Evolutionary conservation across 2,113 vertebrate species (phyloP).

Genomic region (Oenanthe melanoleuca): DNA sequence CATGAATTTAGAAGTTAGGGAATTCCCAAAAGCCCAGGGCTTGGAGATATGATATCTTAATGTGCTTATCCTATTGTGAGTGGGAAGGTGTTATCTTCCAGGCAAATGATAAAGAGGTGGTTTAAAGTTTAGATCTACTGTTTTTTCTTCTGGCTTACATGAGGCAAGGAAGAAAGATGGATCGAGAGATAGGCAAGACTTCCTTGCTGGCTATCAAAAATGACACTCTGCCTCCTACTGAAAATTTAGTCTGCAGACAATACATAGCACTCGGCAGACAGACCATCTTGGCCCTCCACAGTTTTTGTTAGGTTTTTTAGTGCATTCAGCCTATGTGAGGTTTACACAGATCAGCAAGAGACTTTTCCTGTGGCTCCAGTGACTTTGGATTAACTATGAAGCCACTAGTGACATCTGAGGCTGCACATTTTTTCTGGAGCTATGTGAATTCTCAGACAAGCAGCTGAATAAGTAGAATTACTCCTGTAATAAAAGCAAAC

Average conservation of each 20-base stretch:
- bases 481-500: not conserved
- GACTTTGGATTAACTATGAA: not conserved
- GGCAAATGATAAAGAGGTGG: constrained; percentile 7
- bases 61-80: constrained; percentile 18
- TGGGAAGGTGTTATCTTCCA: constrained; percentile 48
- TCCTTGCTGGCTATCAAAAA: not conserved
- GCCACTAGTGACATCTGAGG: not conserved
- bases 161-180: not conserved
- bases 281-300: not conserved
- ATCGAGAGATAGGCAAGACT: not conserved
- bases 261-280: fast-evolving
- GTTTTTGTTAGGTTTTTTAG: not conserved
- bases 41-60: constrained; percentile 71
- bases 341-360: not conserved
- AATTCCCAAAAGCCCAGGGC: constrained; percentile 66
- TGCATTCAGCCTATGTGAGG: not conserved
- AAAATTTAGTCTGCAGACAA: not conserved
- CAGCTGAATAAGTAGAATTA: not conserved
- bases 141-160: not conserved
- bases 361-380: not conserved
- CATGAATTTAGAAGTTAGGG: constrained; percentile 55
- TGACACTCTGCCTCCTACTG: not conserved
- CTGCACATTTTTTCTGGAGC: not conserved
- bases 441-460: not conserved
- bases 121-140: not conserved